Percentiles rank a stretch among this genome's conserved stretches.
These are phyloP conservation scores for Enteromius afrohamiltoni DNA, from an alignment of 2,797 vertebrate genomes.

Conservation along the genomic window DNA sequence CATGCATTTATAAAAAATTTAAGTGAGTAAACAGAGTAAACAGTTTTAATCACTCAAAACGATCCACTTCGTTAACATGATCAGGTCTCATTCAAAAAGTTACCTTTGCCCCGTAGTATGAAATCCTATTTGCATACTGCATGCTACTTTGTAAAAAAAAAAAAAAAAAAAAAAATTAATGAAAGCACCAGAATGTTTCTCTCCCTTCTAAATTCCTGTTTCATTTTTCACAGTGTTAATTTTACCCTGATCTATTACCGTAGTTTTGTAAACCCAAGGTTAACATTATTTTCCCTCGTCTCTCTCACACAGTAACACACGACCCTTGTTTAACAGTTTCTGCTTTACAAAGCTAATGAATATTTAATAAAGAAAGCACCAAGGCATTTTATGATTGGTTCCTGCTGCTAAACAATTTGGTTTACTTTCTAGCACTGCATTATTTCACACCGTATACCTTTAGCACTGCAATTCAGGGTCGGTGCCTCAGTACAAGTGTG, in stretches of 20 bases:
- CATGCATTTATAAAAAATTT: too few species aligned
- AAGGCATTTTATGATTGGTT: slow-evolving; percentile 7
- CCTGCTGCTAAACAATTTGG: neutral
- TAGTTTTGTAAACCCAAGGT: neutral
- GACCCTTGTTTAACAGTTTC: neutral
- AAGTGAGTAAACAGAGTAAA: too few species aligned
- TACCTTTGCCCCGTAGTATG: too few species aligned
- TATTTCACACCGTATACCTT: slow-evolving; percentile 22
- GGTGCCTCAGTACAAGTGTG: neutral
- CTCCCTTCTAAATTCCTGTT: neutral
- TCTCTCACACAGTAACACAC: neutral
- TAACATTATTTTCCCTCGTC: neutral
- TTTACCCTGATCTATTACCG: neutral
- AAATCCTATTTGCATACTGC: neutral
- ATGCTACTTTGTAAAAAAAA: neutral
- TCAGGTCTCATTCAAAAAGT: too few species aligned
- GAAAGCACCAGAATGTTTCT: neutral
- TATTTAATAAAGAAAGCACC: neutral
- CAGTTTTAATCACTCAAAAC: too few species aligned
- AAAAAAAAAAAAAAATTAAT: neutral
- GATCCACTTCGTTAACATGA: too few species aligned
- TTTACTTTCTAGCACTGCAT: slow-evolving; percentile 15
- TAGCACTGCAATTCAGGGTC: neutral
- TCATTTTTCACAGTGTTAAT: neutral
- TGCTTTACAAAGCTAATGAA: neutral